These are phyloP conservation scores for Acrobasis repandana DNA, from an alignment of 2,888 invertebrate species.

Conservation along the genomic window DNA sequence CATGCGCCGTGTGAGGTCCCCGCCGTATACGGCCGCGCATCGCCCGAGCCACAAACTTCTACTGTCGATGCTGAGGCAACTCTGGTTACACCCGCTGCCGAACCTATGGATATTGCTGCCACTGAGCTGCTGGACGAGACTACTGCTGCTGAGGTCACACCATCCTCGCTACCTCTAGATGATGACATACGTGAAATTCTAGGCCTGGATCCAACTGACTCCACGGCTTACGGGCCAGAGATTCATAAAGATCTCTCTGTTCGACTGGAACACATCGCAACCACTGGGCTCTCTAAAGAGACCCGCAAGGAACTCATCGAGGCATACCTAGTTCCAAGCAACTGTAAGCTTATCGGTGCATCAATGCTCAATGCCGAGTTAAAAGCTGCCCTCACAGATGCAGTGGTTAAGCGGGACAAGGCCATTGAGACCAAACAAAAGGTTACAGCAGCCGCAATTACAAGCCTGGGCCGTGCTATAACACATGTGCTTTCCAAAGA, in stretches of 20 bases:
- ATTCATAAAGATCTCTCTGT: slow-evolving; percentile 34
- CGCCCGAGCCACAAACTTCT: no score
- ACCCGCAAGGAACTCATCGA: slow-evolving; percentile 29
- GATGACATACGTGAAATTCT: slow-evolving; percentile 20
- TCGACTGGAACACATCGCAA: slow-evolving; percentile 30
- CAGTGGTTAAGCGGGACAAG: slow-evolving; percentile 32
- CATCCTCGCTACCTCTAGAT: no score
- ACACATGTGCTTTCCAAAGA: slow-evolving; percentile 23
- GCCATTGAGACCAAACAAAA: slow-evolving; percentile 36
- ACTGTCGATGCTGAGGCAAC: no score
- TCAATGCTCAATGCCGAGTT: slow-evolving; percentile 22
- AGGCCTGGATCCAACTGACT: slow-evolving; percentile 29
- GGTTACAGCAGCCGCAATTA: slow-evolving; percentile 30
- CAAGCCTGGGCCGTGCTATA: slow-evolving; percentile 29
- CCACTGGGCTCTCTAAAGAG: slow-evolving; percentile 32
- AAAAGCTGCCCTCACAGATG: slow-evolving; percentile 30
- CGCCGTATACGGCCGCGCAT: no score
- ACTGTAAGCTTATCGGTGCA: slow-evolving; percentile 33
- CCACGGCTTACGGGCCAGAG: slow-evolving; percentile 28
- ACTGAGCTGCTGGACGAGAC: no score
- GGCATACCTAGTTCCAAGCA: slow-evolving; percentile 32
- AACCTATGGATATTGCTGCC: no score
- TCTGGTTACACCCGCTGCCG: no score
- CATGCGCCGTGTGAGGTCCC: no score
- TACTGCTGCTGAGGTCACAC: no score